Evolutionary conservation across 2,888 invertebrate species (phyloP).

Genomic region (Mayetiola destructor): DNA sequence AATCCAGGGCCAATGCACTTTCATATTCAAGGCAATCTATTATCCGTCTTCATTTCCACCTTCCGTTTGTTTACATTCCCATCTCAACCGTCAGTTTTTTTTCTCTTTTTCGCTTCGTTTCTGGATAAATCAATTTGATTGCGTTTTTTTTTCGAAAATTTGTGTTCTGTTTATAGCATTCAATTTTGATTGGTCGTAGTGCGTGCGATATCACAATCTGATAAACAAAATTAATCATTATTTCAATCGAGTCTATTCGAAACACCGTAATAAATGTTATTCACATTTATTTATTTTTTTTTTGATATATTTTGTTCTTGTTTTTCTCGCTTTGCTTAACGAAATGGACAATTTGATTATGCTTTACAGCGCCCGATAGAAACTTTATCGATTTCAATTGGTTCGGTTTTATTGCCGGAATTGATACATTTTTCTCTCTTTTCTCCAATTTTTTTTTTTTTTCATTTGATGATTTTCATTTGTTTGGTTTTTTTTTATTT

Average conservation of each 20-base stretch:
- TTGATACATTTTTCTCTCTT: neutral
- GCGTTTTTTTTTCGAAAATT: neutral
- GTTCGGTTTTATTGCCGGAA: neutral
- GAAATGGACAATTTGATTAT: no score
- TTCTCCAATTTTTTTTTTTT: neutral
- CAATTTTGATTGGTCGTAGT: no score
- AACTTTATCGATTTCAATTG: no score
- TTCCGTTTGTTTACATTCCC: neutral
- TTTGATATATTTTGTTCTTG: no score
- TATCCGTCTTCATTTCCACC: neutral
- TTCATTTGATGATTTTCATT: no score
- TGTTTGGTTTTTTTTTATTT: no score
- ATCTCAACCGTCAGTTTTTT: neutral
- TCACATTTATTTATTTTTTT: no score
- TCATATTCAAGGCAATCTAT: no score
- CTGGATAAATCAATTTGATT: slow-evolving; percentile 1
- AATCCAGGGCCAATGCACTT: slow-evolving; percentile 8
- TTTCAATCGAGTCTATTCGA: neutral
- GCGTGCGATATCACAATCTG: neutral
- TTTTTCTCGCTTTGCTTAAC: no score
- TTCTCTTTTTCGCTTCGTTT: neutral
- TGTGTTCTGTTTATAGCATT: neutral
- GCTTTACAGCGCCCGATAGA: no score
- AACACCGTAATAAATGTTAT: no score
- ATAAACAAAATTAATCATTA: slow-evolving; percentile 12